A percentile compares a stretch with the other conserved stretches of the same genome.
Evolutionary conservation across 2,888 invertebrate genomes (phyloP).

Genomic region (Phragmatobia fuliginosa): DNA sequence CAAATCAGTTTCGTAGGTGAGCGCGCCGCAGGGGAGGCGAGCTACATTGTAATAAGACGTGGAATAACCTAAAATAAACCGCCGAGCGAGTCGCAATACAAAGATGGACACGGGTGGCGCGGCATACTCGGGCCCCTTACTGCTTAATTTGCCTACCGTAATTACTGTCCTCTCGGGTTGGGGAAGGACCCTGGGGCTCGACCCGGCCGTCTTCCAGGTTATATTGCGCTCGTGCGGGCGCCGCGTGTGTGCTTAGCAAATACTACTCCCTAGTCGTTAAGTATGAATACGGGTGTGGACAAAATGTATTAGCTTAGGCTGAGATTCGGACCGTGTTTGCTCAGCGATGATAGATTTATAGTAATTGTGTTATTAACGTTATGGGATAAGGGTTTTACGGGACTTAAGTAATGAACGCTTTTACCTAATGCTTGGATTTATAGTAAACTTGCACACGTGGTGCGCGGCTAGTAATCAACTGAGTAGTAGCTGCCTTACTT

Average conservation of each 20-base stretch:
- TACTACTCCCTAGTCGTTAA: slow-evolving; percentile 85
- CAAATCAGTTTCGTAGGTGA: slow-evolving; percentile 85
- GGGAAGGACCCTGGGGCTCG: slow-evolving; percentile 81
- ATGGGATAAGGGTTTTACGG: slow-evolving; percentile 86
- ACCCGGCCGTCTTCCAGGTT: slow-evolving; percentile 84
- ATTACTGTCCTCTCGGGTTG: slow-evolving; percentile 86
- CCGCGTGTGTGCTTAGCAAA: slow-evolving; percentile 85
- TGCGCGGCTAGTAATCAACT: slow-evolving; percentile 67
- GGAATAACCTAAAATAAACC: slow-evolving; percentile 86
- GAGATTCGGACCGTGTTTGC: slow-evolving; percentile 86
- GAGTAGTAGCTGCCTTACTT: slow-evolving; percentile 46
- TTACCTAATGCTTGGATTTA: slow-evolving; percentile 84
- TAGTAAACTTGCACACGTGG: slow-evolving; percentile 80
- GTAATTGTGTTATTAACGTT: slow-evolving; percentile 87
- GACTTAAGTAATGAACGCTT: slow-evolving; percentile 86
- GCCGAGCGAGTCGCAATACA: slow-evolving; percentile 70
- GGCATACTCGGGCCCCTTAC: slow-evolving; percentile 74
- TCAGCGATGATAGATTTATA: slow-evolving; percentile 87
- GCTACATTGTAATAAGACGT: slow-evolving; percentile 85
- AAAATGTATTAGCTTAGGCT: slow-evolving; percentile 87
- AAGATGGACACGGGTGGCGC: slow-evolving; percentile 80
- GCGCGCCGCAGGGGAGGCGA: slow-evolving; percentile 84
- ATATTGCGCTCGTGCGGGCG: slow-evolving; percentile 84
- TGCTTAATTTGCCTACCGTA: slow-evolving; percentile 88
- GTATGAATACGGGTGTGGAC: slow-evolving; percentile 86